These are phyloP conservation scores for Ariolimax columbianus DNA, from an alignment of 2,888 invertebrate genomes.

Conservation along the genomic window DNA sequence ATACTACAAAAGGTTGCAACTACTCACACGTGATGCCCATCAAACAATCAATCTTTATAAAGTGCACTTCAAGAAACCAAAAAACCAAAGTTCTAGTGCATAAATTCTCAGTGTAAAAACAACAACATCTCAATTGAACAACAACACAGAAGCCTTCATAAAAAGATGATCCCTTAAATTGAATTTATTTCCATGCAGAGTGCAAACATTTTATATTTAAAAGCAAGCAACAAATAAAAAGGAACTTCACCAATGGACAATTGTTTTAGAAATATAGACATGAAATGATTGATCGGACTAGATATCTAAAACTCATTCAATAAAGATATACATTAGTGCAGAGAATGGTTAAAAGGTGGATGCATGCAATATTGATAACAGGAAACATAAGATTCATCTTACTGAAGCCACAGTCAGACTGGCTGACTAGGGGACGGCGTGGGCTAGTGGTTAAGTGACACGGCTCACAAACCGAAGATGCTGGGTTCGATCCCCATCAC, in stretches of 20 bases:
- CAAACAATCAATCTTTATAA: neutral
- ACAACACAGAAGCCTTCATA: neutral
- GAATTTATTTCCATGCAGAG: neutral
- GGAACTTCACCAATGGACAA: neutral
- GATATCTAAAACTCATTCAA: neutral
- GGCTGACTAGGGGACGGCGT: too few species aligned
- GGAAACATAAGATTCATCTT: neutral
- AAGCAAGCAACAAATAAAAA: neutral
- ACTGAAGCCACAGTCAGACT: too few species aligned
- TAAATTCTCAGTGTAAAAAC: neutral
- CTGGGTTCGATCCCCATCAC: too few species aligned
- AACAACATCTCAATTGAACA: neutral
- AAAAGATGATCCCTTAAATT: neutral
- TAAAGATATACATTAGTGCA: neutral
- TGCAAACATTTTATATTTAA: neutral
- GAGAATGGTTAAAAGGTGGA: neutral
- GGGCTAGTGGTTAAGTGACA: too few species aligned
- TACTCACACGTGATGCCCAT: neutral
- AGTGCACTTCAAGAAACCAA: neutral
- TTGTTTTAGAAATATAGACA: too few species aligned
- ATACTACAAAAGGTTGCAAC: neutral
- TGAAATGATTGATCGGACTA: too few species aligned
- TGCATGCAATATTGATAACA: neutral
- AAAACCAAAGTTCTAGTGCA: neutral
- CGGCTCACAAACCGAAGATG: too few species aligned